phyloP scores from a whole-genome alignment of 2,113 vertebrate species.

The Polyodon spathula region DNA sequence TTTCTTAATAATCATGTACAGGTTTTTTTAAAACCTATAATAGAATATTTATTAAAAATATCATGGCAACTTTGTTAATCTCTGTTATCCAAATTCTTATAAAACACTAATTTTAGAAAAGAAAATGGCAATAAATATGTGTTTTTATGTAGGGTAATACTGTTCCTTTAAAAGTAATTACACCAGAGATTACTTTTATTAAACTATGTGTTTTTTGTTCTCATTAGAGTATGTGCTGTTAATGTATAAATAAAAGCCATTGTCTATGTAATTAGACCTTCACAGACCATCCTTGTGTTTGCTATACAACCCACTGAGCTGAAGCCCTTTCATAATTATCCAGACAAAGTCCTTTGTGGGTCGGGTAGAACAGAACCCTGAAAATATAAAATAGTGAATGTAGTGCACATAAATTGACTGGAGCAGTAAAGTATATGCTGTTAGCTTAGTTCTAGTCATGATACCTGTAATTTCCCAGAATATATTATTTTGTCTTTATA shows the following conservation, averaged over 20 bases:
- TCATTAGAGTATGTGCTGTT: constrained; percentile 54
- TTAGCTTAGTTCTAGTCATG: too few species aligned
- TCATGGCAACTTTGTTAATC: constrained; percentile 7
- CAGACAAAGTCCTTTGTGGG: constrained; percentile 12
- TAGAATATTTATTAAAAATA: constrained; percentile 13
- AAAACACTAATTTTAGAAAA: constrained; percentile 25
- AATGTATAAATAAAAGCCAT: constrained; percentile 60
- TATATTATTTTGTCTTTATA: background rate
- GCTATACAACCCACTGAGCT: constrained; percentile 23
- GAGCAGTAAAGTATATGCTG: constrained; percentile 22
- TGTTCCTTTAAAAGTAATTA: constrained; percentile 2
- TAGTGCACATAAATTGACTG: constrained; percentile 56
- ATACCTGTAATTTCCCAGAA: constrained; percentile 21
- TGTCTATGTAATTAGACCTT: constrained; percentile 58
- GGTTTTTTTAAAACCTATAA: constrained; percentile 10
- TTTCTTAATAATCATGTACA: constrained; percentile 4
- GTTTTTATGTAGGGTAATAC: background rate
- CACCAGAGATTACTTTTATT: constrained; percentile 49
- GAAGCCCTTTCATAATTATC: constrained; percentile 24
- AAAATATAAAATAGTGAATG: constrained; percentile 32
- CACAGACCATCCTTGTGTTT: constrained; percentile 31
- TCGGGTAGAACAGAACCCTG: constrained; percentile 11
- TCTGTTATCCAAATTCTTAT: constrained; percentile 21
- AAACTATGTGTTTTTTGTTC: constrained; percentile 44
- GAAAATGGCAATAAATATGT: constrained; percentile 20